Evolutionary conservation across 2,113 vertebrate species (phyloP), one percentile per base, ranked within the genome.

Genomic region (Myotis yumanensis): DNA sequence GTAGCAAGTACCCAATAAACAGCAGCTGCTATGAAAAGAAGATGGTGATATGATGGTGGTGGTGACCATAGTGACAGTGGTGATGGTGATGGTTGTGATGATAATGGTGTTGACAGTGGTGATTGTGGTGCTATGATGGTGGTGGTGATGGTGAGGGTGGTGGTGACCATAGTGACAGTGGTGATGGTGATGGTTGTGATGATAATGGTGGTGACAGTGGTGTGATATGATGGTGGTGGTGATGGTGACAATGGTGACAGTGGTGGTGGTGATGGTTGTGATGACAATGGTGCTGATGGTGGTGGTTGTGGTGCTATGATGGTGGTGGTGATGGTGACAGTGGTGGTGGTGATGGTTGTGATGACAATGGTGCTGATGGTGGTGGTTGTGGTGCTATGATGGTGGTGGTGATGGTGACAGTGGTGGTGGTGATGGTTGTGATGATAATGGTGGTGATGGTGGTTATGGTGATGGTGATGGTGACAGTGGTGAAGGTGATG

Each of bases 121-220:
- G n/a, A n/a, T n/a, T n/a, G n/a, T n/a, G n/a, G 0, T 12, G 43
- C 2, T 16, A 3, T 46, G 46, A 4, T 22, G 54, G 4, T 57
- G 15, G 3, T 5, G 28, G n/a, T n/a, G 3, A 1, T 3, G 15
- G 0, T 18, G 64, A 0, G 6, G 12, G 0, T 25, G 14, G 0
- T 20, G 0, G 0, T 12, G 37, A 37, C 37, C 37, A 37, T 37
- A 37, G n/a, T n/a, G 57, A 0, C 5, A 32, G 12, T 15, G 25
- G 15, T 20, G 32, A 0, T 0, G 32, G 0, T 16, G 18, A 0
- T 3, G 3, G n/a, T 28, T 22, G 0, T 4, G 32, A 2, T 35
- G 28, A 3, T 48, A 18, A 1, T 17, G 40, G 11, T 28, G 3
- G 4, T 11, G 52, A 32, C 1, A 1, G 5, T n/a, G 5, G 30